Conservation (phyloP, 2,797 vertebrate species). For the Sus cebifrons region DNA sequence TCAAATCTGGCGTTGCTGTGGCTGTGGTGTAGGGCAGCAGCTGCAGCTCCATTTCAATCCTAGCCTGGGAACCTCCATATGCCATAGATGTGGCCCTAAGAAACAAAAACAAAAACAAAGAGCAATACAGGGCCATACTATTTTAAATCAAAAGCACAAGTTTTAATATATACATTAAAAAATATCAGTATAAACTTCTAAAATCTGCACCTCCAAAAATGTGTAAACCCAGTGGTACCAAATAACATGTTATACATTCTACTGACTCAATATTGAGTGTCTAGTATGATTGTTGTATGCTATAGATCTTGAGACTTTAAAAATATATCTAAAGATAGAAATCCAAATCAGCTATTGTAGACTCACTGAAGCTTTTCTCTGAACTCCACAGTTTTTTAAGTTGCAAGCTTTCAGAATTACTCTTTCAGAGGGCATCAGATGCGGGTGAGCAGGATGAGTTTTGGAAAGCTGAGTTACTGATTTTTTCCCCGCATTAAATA, state of each 20-base stretch:
- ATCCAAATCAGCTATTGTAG: conserved; percentile 4
- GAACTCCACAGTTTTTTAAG: not conserved
- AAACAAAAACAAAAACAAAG: too few species aligned
- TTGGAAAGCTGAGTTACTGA: not conserved
- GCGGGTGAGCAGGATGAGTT: not conserved
- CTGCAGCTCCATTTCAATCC: too few species aligned
- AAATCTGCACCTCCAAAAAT: not conserved
- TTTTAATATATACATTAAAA: conserved; percentile 22
- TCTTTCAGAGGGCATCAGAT: not conserved
- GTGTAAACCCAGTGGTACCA: not conserved
- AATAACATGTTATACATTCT: not conserved
- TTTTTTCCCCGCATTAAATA: not conserved
- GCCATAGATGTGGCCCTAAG: too few species aligned
- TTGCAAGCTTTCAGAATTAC: not conserved
- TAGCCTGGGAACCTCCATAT: too few species aligned
- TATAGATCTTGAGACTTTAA: conserved; percentile 23
- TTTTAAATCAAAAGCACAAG: conserved; percentile 1
- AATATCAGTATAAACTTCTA: not conserved
- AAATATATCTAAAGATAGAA: conserved; percentile 32
- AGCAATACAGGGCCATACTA: not conserved
- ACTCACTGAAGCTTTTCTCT: conserved; percentile 34
- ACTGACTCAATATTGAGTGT: conserved; percentile 29
- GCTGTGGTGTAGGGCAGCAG: too few species aligned
- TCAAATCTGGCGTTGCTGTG: too few species aligned
- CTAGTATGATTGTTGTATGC: not conserved